Evolutionary conservation across 2,797 vertebrate genomes (phyloP).

Genomic region (Rallus crepitans): DNA sequence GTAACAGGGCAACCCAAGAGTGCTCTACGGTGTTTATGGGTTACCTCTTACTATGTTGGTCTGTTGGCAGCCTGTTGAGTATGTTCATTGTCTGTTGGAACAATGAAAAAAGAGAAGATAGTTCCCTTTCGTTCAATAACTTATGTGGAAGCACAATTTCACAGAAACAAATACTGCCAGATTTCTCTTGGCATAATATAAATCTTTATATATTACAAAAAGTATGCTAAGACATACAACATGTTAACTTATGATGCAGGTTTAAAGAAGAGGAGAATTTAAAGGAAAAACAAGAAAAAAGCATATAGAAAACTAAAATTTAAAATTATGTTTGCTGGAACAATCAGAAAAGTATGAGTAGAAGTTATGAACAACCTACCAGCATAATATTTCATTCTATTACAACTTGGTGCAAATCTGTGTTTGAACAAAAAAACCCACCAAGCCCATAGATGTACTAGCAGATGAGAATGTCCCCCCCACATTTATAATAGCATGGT

Average conservation of each 20-base stretch:
- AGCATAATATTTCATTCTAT: neutral
- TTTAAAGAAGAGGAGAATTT: neutral
- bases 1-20: neutral
- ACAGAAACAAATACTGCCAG: neutral
- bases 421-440: neutral
- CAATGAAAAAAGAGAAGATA: neutral
- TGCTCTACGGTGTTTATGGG: neutral
- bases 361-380: neutral
- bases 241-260: neutral
- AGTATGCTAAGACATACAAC: neutral
- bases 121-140: fast-evolving
- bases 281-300: neutral
- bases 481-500: neutral
- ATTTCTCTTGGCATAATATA: neutral
- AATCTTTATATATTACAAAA: neutral
- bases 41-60: neutral
- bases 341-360: neutral
- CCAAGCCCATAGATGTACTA: neutral
- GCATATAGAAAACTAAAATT: neutral
- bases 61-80: neutral
- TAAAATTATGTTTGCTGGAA: neutral
- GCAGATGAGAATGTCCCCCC: neutral
- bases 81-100: neutral
- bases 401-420: neutral
- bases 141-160: neutral